Conservation (phyloP, 2,113 vertebrate genomes). For the Copsychus sechellarum region DNA sequence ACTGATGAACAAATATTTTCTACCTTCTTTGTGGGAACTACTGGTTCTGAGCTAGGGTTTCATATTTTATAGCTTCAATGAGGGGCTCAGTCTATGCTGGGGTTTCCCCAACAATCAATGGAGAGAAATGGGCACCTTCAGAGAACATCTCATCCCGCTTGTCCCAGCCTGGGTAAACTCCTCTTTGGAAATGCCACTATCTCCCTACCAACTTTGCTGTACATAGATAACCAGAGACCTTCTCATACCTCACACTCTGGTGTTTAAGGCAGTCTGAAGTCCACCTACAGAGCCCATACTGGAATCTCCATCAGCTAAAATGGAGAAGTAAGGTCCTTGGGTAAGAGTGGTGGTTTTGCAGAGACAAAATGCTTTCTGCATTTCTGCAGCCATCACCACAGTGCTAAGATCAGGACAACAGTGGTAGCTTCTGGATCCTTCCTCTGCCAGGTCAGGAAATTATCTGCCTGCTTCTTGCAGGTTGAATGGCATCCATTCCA, state of each 20-base stretch:
- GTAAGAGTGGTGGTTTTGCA: not conserved
- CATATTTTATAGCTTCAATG: not conserved
- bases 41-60: not conserved
- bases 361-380: not conserved
- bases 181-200: not conserved
- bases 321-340: not conserved
- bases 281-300: not conserved
- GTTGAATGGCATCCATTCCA: not conserved
- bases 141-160: not conserved
- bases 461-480: not conserved
- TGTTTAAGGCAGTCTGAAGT: not conserved
- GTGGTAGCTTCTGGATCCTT: not conserved
- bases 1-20: not conserved
- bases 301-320: not conserved
- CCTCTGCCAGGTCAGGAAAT: not conserved
- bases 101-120: fast-evolving
- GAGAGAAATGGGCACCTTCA: not conserved
- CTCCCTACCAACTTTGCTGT: not conserved
- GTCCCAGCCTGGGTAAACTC: not conserved
- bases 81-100: not conserved
- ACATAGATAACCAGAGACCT: not conserved
- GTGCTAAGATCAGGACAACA: not conserved
- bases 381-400: not conserved
- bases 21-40: not conserved
- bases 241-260: not conserved